phyloP scores from a whole-genome alignment of 2,797 vertebrate genomes.

The Graptemys geographica region DNA sequence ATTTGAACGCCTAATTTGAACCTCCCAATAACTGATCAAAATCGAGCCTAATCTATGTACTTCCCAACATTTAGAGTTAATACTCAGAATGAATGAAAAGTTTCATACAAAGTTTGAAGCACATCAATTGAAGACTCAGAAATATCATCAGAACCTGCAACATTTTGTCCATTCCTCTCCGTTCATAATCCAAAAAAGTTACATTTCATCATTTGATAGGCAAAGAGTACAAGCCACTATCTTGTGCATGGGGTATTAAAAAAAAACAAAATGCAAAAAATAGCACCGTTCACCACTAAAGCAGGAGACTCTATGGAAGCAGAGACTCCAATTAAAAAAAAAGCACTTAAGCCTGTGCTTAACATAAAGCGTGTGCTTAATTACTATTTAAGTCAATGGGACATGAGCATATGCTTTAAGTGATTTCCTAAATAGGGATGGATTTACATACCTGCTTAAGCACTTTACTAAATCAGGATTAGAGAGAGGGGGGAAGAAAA shows the following conservation, averaged over 20 bases:
- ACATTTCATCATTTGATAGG: neutral
- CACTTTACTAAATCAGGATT: neutral
- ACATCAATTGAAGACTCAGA: neutral
- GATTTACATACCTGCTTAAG: neutral
- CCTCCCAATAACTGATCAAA: neutral
- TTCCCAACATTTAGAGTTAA: neutral
- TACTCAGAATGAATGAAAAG: neutral
- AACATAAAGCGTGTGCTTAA: neutral
- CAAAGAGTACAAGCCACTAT: fast-evolving
- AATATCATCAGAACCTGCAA: neutral
- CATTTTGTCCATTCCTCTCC: neutral
- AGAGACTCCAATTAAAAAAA: neutral
- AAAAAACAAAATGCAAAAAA: neutral
- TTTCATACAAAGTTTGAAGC: neutral
- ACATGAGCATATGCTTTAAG: neutral
- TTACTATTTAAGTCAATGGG: neutral
- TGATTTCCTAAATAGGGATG: neutral
- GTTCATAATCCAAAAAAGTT: neutral
- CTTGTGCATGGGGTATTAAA: neutral
- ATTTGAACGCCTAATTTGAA: neutral
- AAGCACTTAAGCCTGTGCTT: neutral
- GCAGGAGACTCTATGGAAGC: neutral
- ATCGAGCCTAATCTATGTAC: neutral
- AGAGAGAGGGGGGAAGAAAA: neutral
- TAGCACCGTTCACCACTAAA: neutral